A percentile compares a stretch with the other conserved stretches of the same genome.
These are phyloP conservation scores for Limnothrissa miodon DNA, from an alignment of 2,113 vertebrate species.

Conservation along the genomic window DNA sequence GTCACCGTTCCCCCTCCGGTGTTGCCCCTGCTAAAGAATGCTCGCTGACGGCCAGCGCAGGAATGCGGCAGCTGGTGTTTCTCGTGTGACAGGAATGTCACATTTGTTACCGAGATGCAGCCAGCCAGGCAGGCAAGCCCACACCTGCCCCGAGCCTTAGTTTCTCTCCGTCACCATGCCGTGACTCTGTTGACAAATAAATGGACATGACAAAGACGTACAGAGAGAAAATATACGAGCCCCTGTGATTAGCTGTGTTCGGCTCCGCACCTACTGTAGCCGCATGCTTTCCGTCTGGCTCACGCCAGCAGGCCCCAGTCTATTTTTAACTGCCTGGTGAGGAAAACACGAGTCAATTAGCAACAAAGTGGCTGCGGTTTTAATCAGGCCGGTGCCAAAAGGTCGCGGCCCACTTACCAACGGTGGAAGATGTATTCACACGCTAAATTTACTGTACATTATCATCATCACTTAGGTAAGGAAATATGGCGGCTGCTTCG, in stretches of 20 bases:
- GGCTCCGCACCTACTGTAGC: background rate
- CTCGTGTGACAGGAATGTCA: conserved; percentile 61
- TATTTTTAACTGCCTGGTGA: background rate
- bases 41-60: conserved; percentile 44
- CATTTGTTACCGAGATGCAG: conserved; percentile 37
- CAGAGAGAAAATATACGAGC: background rate
- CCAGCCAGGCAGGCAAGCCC: conserved; percentile 30
- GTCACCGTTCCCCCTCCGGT: background rate
- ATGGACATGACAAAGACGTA: background rate
- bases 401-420: background rate
- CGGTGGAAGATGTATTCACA: background rate
- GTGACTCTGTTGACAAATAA: conserved; percentile 14
- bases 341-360: background rate
- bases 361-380: background rate
- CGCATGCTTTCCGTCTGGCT: background rate
- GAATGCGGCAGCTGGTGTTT: conserved; percentile 40
- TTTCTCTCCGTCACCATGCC: background rate
- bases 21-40: conserved; percentile 45
- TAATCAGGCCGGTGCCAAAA: conserved; percentile 4
- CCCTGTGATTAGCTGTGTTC: background rate
- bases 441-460: conserved; percentile 7
- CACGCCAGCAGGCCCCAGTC: background rate
- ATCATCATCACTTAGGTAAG: background rate
- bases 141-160: conserved; percentile 35
- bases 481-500: background rate